phyloP scores from a whole-genome alignment of 2,888 invertebrate species.

The Leptinotarsa tumamoca region DNA sequence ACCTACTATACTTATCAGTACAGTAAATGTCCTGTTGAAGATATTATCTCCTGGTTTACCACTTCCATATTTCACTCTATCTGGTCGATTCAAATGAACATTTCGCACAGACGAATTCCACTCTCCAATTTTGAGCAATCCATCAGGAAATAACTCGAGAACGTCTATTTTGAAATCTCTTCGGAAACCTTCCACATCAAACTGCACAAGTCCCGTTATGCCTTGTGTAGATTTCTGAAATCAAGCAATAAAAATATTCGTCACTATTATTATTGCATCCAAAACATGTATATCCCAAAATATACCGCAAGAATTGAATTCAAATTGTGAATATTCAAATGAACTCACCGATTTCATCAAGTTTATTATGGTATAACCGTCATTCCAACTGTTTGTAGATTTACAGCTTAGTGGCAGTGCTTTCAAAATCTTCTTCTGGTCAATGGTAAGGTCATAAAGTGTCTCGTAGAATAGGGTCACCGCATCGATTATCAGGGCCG shows the following conservation, averaged over 20 bases:
- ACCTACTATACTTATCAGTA: slow-evolving; percentile 80
- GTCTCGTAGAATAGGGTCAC: slow-evolving; percentile 85
- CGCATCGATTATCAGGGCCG: slow-evolving; percentile 88
- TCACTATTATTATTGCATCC: too few species aligned
- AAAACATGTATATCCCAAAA: too few species aligned
- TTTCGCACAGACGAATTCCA: slow-evolving; percentile 72
- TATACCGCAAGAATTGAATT: too few species aligned
- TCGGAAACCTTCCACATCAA: slow-evolving; percentile 83
- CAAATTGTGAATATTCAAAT: too few species aligned
- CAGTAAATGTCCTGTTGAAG: slow-evolving; percentile 78
- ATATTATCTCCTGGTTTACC: slow-evolving; percentile 70
- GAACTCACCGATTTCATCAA: slow-evolving; percentile 80
- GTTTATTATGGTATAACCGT: slow-evolving; percentile 86
- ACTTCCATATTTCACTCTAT: slow-evolving; percentile 19
- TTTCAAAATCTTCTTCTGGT: slow-evolving; percentile 42
- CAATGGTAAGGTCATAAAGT: slow-evolving; percentile 72
- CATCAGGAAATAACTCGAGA: slow-evolving; percentile 74
- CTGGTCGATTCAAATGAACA: slow-evolving; percentile 38
- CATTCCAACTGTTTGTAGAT: slow-evolving; percentile 77
- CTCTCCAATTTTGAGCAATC: slow-evolving; percentile 74
- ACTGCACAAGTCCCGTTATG: slow-evolving; percentile 80
- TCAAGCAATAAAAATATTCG: too few species aligned
- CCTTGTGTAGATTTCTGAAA: slow-evolving; percentile 76
- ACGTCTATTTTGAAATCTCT: slow-evolving; percentile 78
- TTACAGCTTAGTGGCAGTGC: slow-evolving; percentile 68